These are phyloP conservation scores for Spilarctia lutea DNA, from an alignment of 2,888 invertebrate genomes.

Conservation along the genomic window DNA sequence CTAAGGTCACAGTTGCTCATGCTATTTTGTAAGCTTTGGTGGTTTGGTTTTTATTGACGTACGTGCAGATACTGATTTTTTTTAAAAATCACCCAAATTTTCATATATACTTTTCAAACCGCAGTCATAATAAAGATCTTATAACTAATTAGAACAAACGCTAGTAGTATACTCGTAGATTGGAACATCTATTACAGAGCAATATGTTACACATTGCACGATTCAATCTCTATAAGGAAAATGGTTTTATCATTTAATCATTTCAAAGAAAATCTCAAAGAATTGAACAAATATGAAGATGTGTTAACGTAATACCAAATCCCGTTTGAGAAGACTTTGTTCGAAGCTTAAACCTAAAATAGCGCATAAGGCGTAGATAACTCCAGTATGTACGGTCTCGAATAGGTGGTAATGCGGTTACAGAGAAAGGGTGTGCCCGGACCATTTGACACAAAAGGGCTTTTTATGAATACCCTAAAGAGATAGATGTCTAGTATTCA, in stretches of 20 bases:
- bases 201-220: not conserved
- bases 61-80: no score
- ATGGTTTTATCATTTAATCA: not conserved
- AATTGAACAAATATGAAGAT: constrained; percentile 28
- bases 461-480: constrained; percentile 65
- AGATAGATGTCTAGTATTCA: constrained; percentile 37
- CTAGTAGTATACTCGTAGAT: not conserved
- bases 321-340: constrained; percentile 41
- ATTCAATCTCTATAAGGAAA: not conserved
- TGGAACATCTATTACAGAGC: not conserved
- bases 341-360: constrained; percentile 36
- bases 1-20: no score
- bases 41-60: no score
- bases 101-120: not conserved
- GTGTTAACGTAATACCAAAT: constrained; percentile 46
- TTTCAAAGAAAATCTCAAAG: not conserved
- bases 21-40: no score
- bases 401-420: constrained; percentile 75
- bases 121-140: not conserved
- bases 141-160: not conserved
- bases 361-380: constrained; percentile 46
- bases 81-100: no score
- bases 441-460: constrained; percentile 64
- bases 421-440: constrained; percentile 75
- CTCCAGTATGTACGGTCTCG: constrained; percentile 55